Conservation (phyloP, 2,888 invertebrate genomes). For the Synanthedon andrenaeformis region DNA sequence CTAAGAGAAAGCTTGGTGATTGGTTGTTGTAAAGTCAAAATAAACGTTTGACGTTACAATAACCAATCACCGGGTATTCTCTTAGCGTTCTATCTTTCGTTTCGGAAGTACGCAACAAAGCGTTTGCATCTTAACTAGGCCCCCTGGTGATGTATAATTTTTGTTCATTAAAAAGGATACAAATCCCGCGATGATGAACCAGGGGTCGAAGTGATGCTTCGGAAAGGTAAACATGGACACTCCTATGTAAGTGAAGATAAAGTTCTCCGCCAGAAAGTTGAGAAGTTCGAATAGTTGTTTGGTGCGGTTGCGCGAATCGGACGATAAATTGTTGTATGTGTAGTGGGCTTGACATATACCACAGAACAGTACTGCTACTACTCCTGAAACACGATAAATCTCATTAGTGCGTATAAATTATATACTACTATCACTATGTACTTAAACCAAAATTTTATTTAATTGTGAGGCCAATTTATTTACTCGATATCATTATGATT, state of each 20-base stretch:
- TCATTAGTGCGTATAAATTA: background rate
- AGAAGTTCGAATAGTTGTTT: slow-evolving; percentile 94
- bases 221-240: slow-evolving; percentile 99
- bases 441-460: too few species aligned
- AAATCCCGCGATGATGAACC: slow-evolving; percentile 93
- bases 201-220: slow-evolving; percentile 92
- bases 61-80: too few species aligned
- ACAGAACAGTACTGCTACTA: slow-evolving; percentile 97
- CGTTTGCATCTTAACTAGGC: too few species aligned
- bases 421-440: background rate
- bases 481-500: background rate
- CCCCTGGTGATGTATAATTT: too few species aligned
- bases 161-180: slow-evolving; percentile 79
- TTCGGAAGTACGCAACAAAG: too few species aligned
- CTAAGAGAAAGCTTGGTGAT: too few species aligned
- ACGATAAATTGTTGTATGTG: slow-evolving; percentile 95
- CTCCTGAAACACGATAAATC: slow-evolving; percentile 67
- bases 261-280: slow-evolving; percentile 97
- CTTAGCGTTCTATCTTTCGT: too few species aligned
- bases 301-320: slow-evolving; percentile 86
- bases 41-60: too few species aligned
- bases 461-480: too few species aligned
- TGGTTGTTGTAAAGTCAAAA: too few species aligned
- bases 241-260: slow-evolving; percentile 98
- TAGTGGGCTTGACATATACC: slow-evolving; percentile 99